These are phyloP conservation scores for Vireo griseus DNA, from an alignment of 2,797 vertebrate species.

Conservation along the genomic window DNA sequence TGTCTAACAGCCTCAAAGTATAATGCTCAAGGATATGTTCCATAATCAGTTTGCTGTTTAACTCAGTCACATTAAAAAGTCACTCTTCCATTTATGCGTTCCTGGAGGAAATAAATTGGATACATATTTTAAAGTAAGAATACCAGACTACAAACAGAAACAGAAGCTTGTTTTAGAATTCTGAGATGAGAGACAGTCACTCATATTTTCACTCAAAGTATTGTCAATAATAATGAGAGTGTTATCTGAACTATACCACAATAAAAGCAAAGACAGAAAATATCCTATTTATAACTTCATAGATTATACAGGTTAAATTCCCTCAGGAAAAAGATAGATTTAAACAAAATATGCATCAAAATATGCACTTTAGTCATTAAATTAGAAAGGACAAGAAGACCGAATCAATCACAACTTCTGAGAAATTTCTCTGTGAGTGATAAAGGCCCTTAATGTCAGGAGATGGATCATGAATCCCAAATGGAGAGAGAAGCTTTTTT, in stretches of 20 bases:
- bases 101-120: neutral
- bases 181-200: neutral
- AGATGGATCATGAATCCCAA: neutral
- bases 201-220: neutral
- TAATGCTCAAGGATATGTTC: accelerated
- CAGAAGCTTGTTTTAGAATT: neutral
- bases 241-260: neutral
- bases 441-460: neutral
- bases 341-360: neutral
- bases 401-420: neutral
- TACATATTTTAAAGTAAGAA: neutral
- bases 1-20: neutral
- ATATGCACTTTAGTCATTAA: neutral
- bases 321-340: neutral
- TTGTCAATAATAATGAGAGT: neutral
- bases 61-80: neutral
- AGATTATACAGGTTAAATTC: neutral
- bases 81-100: neutral
- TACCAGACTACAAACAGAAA: neutral
- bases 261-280: neutral
- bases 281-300: neutral
- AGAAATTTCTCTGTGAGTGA: neutral
- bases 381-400: neutral
- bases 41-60: neutral
- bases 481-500: neutral